These are phyloP conservation scores for Phocides pigmalion DNA, from an alignment of 1,140 invertebrate genomes.

Conservation along the genomic window DNA sequence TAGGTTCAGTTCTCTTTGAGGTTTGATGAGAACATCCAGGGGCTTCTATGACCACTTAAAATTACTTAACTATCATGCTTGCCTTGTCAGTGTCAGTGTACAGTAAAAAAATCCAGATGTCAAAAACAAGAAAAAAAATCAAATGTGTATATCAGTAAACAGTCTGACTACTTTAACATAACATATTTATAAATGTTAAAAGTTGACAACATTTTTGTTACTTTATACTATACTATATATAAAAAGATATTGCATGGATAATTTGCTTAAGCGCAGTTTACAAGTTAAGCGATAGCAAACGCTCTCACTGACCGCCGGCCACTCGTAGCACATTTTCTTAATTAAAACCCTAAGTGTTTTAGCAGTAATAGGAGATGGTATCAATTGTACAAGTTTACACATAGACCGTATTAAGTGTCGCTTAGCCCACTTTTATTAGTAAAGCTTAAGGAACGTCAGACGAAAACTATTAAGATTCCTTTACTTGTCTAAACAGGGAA, in stretches of 20 bases:
- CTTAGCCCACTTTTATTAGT: constrained; percentile 2
- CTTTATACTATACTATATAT: not conserved
- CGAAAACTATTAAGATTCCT: too few species aligned
- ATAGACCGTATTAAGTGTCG: constrained; percentile 21
- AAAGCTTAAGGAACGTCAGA: not conserved
- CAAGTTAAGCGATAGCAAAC: constrained; percentile 53
- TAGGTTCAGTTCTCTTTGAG: too few species aligned
- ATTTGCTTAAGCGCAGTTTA: constrained; percentile 65
- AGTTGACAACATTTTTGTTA: constrained; percentile 10
- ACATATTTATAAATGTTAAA: constrained; percentile 10
- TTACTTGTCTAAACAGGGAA: too few species aligned
- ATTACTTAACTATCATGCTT: too few species aligned
- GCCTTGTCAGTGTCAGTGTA: too few species aligned
- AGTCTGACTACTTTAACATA: too few species aligned
- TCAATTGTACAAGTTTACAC: constrained; percentile 21
- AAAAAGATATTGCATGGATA: constrained; percentile 59
- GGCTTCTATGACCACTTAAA: too few species aligned
- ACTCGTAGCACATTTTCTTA: constrained; percentile 57
- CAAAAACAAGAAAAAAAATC: too few species aligned
- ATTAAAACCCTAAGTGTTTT: constrained; percentile 57
- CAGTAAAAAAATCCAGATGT: too few species aligned
- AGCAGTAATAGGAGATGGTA: constrained; percentile 16
- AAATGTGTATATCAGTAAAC: too few species aligned
- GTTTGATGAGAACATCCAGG: too few species aligned
- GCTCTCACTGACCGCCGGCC: constrained; percentile 41